A percentile compares a stretch with the other conserved stretches of the same genome.
These are phyloP conservation scores for Mixornis gularis DNA, from an alignment of 2,113 vertebrate species.

Conservation along the genomic window DNA sequence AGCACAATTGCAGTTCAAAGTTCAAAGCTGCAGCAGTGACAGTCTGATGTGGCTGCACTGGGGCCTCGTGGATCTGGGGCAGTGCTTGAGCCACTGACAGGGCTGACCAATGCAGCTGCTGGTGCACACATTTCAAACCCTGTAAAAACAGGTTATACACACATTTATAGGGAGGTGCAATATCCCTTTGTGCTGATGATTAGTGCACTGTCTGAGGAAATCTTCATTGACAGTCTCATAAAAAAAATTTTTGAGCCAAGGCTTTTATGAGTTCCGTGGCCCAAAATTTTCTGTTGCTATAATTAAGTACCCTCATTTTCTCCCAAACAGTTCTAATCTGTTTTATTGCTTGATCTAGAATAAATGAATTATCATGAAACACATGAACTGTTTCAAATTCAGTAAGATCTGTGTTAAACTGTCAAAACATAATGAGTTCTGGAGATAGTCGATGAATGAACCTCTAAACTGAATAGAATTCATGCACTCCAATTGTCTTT, in stretches of 20 bases:
- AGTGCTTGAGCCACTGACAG: not conserved
- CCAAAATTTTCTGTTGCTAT: not conserved
- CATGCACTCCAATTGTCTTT: conserved; percentile 48
- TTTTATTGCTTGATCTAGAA: conserved; percentile 51
- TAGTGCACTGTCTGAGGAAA: not conserved
- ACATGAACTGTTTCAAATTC: conserved; percentile 56
- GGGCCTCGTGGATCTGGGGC: not conserved
- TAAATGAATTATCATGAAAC: conserved; percentile 55
- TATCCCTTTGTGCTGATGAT: not conserved
- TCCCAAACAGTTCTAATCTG: conserved; percentile 22
- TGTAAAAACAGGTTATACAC: not conserved
- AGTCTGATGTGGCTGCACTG: not conserved
- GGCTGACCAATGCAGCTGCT: not conserved
- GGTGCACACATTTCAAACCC: not conserved
- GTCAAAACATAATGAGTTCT: conserved; percentile 36
- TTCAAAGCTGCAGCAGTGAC: not conserved
- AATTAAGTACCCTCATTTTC: conserved; percentile 33
- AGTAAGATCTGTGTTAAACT: conserved; percentile 49
- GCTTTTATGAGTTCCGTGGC: not conserved
- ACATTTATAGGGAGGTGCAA: not conserved
- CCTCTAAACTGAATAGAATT: conserved; percentile 34
- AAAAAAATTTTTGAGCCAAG: not conserved
- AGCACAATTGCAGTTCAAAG: not conserved
- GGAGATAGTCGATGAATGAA: conserved; percentile 20
- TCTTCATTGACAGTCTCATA: not conserved